A percentile compares a stretch with the other conserved stretches of the same genome.
phyloP scores from a whole-genome alignment of 2,113 vertebrate genomes.

The Dunckerocampus dactyliophorus region DNA sequence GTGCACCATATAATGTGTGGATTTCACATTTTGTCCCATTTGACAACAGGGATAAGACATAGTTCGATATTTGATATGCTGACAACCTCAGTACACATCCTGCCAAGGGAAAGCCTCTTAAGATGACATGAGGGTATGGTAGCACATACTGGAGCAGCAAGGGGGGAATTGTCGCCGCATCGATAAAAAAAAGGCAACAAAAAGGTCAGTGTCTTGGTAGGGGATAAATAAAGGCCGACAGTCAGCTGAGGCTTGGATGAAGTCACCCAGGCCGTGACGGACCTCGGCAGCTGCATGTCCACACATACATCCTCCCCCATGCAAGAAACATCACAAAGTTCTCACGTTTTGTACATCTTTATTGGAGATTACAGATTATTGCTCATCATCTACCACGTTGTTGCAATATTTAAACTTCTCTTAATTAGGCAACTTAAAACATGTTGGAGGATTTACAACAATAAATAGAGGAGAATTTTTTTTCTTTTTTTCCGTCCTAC shows the following conservation, averaged over 20 bases:
- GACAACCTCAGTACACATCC: too few relatives aligned
- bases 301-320: neutral
- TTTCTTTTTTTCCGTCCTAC: slow-evolving; percentile 57
- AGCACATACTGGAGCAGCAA: too few relatives aligned
- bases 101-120: slow-evolving; percentile 36
- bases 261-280: slow-evolving; percentile 34
- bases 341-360: slow-evolving; percentile 62
- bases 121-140: slow-evolving; percentile 30
- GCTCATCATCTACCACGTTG: slow-evolving; percentile 83
- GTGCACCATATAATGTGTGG: too few relatives aligned
- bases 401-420: slow-evolving; percentile 77
- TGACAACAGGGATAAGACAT: too few relatives aligned
- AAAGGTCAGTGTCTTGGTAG: neutral
- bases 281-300: slow-evolving; percentile 50
- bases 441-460: slow-evolving; percentile 75
- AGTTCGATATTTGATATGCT: too few relatives aligned
- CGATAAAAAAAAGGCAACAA: neutral
- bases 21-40: too few relatives aligned
- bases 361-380: slow-evolving; percentile 97
- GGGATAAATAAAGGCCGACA: slow-evolving; percentile 23
- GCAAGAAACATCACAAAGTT: neutral
- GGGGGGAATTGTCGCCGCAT: neutral
- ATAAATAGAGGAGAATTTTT: slow-evolving; percentile 77
- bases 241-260: slow-evolving; percentile 30
- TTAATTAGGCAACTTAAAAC: slow-evolving; percentile 76